Evolutionary conservation across 2,113 vertebrate species (phyloP).

Genomic region (Arvicanthis niloticus): DNA sequence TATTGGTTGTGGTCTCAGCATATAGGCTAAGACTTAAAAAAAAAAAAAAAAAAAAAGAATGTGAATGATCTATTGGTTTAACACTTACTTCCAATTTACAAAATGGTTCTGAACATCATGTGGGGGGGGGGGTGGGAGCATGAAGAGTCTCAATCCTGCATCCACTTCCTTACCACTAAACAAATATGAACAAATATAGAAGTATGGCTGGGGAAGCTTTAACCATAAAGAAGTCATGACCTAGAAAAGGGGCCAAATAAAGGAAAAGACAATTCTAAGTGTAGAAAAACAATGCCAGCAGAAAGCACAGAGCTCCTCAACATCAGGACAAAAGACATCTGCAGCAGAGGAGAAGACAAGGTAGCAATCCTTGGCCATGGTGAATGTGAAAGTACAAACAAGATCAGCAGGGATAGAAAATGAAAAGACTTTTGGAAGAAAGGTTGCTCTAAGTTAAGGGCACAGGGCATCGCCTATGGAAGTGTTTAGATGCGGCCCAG

Average conservation of each 20-base stretch:
- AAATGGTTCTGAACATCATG: not conserved
- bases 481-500: no score
- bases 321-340: not conserved
- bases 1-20: not conserved
- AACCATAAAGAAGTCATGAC: not conserved
- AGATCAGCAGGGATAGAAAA: not conserved
- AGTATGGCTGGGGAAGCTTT: not conserved
- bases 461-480: not conserved
- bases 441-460: not conserved
- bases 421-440: not conserved
- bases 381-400: not conserved
- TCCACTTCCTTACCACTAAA: not conserved
- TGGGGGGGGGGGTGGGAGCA: not conserved
- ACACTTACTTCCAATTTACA: not conserved
- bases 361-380: not conserved
- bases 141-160: fast-evolving
- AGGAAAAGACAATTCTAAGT: not conserved
- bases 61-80: not conserved
- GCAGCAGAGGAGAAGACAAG: not conserved
- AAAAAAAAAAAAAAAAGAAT: no score
- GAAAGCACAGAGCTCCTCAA: not conserved
- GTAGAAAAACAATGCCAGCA: not conserved
- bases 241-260: not conserved
- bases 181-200: not conserved
- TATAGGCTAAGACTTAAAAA: not conserved